These are phyloP conservation scores for Periophthalmodon schlosseri DNA, from an alignment of 2,113 vertebrate genomes.

Conservation along the genomic window DNA sequence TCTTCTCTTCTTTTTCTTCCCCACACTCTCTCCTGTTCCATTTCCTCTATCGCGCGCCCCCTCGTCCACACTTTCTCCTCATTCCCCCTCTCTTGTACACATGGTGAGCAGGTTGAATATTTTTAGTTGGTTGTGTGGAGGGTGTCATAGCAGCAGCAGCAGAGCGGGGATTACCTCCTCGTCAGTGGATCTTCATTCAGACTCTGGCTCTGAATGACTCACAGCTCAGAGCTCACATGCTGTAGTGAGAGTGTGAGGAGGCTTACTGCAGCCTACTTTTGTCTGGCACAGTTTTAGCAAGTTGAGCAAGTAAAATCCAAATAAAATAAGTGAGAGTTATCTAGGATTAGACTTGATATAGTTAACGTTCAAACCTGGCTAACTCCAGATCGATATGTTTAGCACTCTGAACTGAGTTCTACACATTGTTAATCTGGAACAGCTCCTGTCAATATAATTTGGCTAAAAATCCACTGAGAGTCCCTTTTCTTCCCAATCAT, in stretches of 20 bases:
- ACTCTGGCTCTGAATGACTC: constrained; percentile 63
- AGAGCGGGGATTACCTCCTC: constrained; percentile 73
- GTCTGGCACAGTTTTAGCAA: constrained; percentile 20
- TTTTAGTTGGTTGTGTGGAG: constrained; percentile 63
- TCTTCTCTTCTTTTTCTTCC: neutral
- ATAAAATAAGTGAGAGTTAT: neutral
- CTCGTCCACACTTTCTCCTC: neutral
- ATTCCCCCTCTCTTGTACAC: constrained; percentile 36
- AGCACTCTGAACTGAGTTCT: too few species aligned
- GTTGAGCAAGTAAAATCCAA: neutral
- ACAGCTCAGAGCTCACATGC: constrained; percentile 40
- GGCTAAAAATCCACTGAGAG: too few species aligned
- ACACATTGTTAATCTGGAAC: too few species aligned
- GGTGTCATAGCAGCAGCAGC: constrained; percentile 69
- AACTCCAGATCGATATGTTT: too few species aligned
- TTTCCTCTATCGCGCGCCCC: too few species aligned
- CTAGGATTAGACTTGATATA: neutral
- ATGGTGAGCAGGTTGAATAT: constrained; percentile 65
- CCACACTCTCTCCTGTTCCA: neutral
- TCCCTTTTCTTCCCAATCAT: too few species aligned
- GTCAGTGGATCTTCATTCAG: constrained; percentile 65
- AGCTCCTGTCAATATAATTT: too few species aligned
- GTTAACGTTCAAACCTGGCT: too few species aligned
- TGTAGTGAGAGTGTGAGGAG: constrained; percentile 43
- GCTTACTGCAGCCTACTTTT: constrained; percentile 5